phyloP scores from a whole-genome alignment of 2,888 invertebrate genomes.

The Leptopilina syphax region DNA sequence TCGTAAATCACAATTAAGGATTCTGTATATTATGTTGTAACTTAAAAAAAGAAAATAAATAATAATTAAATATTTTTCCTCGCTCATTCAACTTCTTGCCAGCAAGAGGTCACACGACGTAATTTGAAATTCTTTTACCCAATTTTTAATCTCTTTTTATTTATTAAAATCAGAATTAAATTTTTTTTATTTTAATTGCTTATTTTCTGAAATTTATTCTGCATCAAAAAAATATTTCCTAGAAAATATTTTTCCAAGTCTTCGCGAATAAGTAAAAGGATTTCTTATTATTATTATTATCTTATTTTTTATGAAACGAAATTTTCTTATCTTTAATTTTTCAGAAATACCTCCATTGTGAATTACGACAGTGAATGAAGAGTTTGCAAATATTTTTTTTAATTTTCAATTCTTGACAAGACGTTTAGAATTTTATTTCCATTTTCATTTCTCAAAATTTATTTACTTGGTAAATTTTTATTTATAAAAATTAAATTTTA shows the following conservation, averaged over 20 bases:
- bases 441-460: not conserved
- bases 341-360: not conserved
- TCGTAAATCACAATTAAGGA: constrained; percentile 6
- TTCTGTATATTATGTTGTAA: not conserved
- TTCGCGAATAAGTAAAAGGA: not conserved
- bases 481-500: too few relatives aligned
- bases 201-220: too few relatives aligned
- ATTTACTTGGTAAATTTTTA: too few relatives aligned
- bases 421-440: not conserved
- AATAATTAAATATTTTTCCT: constrained; percentile 7
- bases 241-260: not conserved
- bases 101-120: not conserved
- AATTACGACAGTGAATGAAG: not conserved
- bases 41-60: not conserved
- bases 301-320: not conserved
- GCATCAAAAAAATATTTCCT: not conserved
- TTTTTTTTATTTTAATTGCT: too few relatives aligned
- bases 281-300: not conserved
- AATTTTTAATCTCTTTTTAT: not conserved
- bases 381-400: not conserved
- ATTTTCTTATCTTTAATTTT: not conserved
- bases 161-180: not conserved
- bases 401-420: not conserved
- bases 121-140: not conserved
- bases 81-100: not conserved